phyloP scores from a whole-genome alignment of 2,797 vertebrate species.

The Acanthurus leucopareius region DNA sequence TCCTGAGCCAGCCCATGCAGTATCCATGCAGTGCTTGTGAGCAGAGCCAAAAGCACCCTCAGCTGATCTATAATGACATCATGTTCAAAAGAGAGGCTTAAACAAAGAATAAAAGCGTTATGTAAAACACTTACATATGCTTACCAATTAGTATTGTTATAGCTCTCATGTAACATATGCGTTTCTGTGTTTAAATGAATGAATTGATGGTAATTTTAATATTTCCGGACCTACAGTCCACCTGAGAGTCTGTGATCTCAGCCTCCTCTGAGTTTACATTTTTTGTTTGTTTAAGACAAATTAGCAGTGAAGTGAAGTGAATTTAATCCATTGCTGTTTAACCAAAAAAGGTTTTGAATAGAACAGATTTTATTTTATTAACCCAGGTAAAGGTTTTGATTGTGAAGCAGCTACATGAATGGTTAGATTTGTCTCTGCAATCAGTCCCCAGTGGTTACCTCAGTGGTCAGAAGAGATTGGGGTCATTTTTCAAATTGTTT shows the following conservation, averaged over 20 bases:
- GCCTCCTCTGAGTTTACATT: background rate
- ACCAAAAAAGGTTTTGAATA: too few species aligned
- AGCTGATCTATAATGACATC: slow-evolving; percentile 17
- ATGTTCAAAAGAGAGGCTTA: slow-evolving; percentile 7
- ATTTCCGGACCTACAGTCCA: background rate
- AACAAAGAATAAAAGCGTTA: slow-evolving; percentile 6
- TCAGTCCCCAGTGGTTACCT: too few species aligned
- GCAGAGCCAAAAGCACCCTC: background rate
- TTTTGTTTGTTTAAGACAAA: too few species aligned
- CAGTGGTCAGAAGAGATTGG: too few species aligned
- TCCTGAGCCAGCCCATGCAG: slow-evolving; percentile 24
- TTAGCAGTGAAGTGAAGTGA: too few species aligned
- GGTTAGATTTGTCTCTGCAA: too few species aligned
- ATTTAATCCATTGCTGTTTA: too few species aligned
- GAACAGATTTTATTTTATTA: too few species aligned
- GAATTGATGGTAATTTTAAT: background rate
- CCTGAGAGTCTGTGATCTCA: background rate
- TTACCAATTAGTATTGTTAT: background rate
- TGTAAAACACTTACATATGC: slow-evolving; percentile 8
- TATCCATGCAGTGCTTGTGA: slow-evolving; percentile 18
- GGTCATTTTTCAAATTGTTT: too few species aligned
- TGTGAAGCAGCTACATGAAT: too few species aligned
- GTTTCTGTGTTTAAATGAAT: background rate
- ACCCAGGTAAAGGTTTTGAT: too few species aligned
- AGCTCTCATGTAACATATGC: background rate